Base-by-base conservation (phyloP, 2,888 invertebrate genomes). In the Protonemura montana region DNA sequence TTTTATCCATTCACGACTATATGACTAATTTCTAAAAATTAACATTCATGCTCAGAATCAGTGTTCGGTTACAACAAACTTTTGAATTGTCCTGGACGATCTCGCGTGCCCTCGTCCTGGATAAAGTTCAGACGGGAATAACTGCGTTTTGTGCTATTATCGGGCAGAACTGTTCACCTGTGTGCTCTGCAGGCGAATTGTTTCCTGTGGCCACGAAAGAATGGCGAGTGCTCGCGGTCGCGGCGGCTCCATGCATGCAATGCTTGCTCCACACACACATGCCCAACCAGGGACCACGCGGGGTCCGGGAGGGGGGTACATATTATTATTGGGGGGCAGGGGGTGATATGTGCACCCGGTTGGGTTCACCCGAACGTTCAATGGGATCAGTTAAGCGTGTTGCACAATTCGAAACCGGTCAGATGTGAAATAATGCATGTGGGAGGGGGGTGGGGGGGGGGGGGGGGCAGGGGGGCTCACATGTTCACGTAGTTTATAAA, bases 301-400 rank as follows among this genome's bases (percentile, higher is more conserved):
- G 76, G 82, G 76, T 88, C 89, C 89, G 89, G 90, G 90, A 90
- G 89, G 89, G 90, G 90, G 90, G 89, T 90, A 90, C 90, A 89
- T 90, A 89, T 90, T 90, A 90, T 90, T 90, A 89, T 90, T 89
- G 89, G 93, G 92, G 26, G 78, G 78, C 0, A 76, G 86, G 87
- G 85, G 85, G 80, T 82, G 86, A 42, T 83, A 86, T 86, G 76
- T 83, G 42, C 83, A 82, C 87, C 86, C 86, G 87, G 87, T 87
- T 87, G 87, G 87, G 85, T 85, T 88, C 82, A 88, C 86, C 87
- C 84, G 87, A 88, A 88, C 89, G 89, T 89, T 90, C 89, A 94
- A 94, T 93, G 92, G 92, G 92, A 92, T 92, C 94, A 94, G 92
- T 93, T 93, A 93, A 93, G 93, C 94, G 93, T 94, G 93, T 92